Evolutionary conservation across 2,113 vertebrate species (phyloP).

Genomic region (Oreochromis niloticus): DNA sequence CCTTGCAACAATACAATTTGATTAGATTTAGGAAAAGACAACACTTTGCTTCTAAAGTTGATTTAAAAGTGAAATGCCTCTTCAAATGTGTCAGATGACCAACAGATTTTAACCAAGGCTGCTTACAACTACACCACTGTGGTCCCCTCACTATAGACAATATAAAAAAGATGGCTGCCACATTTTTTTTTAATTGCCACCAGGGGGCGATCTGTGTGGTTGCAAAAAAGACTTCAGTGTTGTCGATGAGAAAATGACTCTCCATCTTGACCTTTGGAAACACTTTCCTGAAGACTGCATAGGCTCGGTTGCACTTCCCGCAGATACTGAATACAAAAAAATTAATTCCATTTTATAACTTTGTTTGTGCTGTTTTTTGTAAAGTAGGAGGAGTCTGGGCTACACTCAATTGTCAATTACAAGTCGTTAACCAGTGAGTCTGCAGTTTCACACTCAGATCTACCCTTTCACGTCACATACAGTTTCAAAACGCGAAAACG

Average conservation of each 20-base stretch:
- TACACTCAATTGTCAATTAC: neutral
- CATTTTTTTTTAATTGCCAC: neutral
- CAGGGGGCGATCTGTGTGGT: neutral
- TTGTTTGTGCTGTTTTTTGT: neutral
- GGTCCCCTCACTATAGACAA: neutral
- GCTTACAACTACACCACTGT: neutral
- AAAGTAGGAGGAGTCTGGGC: no score
- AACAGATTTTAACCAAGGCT: neutral
- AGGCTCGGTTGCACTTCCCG: neutral
- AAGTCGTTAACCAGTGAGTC: rapidly evolving
- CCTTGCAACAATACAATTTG: neutral
- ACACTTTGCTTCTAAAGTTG: neutral
- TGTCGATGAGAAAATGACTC: neutral
- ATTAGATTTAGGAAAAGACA: neutral
- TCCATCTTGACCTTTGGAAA: neutral
- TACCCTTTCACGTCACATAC: neutral
- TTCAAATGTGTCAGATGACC: neutral
- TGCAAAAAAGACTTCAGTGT: neutral
- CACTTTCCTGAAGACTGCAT: neutral
- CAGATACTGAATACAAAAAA: neutral
- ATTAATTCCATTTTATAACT: neutral
- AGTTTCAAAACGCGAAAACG: neutral
- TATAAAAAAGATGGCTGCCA: neutral
- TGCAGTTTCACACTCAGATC: neutral
- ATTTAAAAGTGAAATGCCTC: neutral